Conservation (phyloP, 53 echinoderm and acorn worm genomes). For the Mesocentrotus franciscanus region DNA sequence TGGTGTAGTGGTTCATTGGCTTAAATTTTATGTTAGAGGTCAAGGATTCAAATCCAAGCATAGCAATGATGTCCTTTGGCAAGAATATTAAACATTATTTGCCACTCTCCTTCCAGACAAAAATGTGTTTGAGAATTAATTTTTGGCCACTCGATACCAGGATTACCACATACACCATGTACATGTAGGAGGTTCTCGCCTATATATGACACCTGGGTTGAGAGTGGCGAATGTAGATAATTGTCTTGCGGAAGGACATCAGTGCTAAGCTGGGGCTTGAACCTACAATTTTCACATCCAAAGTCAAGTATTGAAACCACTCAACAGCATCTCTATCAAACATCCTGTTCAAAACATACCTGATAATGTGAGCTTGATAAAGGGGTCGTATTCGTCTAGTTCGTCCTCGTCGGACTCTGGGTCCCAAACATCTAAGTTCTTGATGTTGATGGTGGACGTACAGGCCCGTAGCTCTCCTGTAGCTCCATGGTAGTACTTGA, state of each 20-base stretch:
- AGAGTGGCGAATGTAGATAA: no score
- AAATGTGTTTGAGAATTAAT: background rate
- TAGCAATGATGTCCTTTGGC: background rate
- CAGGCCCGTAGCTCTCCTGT: slow-evolving; percentile 85
- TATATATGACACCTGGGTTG: no score
- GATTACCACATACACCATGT: no score
- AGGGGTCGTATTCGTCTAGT: slow-evolving; percentile 47
- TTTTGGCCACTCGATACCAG: background rate
- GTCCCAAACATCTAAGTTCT: slow-evolving; percentile 82
- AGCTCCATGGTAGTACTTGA: slow-evolving; percentile 96
- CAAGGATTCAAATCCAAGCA: background rate
- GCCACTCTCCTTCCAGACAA: background rate
- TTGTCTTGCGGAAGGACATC: no score
- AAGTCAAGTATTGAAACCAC: no score
- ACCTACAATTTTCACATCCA: no score
- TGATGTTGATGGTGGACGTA: slow-evolving; percentile 87
- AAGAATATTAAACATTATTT: background rate
- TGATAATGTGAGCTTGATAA: slow-evolving; percentile 58
- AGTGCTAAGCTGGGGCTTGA: no score
- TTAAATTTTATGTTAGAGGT: background rate
- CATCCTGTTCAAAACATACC: slow-evolving; percentile 9
- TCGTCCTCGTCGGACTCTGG: slow-evolving; percentile 71
- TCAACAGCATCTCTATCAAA: no score
- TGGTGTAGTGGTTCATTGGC: background rate
- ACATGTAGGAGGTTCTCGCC: no score